Percentiles rank a stretch among this genome's conserved stretches.
phyloP scores from a whole-genome alignment of 2,797 vertebrate genomes.

The Xenops minutus region DNA sequence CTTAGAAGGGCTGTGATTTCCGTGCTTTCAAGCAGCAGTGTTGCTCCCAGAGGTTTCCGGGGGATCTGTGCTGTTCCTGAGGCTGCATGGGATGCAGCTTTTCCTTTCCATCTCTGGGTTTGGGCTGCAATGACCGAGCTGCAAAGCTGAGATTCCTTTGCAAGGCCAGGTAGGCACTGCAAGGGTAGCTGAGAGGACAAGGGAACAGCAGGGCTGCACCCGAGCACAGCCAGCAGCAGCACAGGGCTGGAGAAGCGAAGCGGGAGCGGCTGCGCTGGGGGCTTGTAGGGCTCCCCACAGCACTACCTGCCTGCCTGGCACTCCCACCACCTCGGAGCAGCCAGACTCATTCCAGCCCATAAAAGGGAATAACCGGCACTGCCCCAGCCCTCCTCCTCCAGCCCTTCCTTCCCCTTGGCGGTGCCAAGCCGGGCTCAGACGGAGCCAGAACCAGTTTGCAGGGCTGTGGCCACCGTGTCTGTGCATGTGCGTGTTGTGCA shows the following conservation, averaged over 20 bases:
- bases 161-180: neutral
- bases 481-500: conserved; percentile 10
- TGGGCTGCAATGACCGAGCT: neutral
- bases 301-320: neutral
- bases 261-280: neutral
- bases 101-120: neutral
- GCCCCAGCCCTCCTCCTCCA: neutral
- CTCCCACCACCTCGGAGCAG: neutral
- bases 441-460: neutral
- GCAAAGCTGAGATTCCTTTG: neutral
- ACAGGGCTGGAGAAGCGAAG: neutral
- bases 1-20: neutral
- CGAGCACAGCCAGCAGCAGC: neutral
- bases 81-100: neutral
- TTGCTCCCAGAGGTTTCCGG: neutral
- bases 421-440: neutral
- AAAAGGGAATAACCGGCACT: neutral
- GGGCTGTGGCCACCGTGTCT: neutral
- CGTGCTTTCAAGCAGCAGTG: neutral
- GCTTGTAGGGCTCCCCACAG: neutral
- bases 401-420: neutral
- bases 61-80: rapidly evolving
- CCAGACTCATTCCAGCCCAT: neutral
- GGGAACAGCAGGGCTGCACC: neutral
- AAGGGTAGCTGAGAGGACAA: neutral